phyloP scores from a whole-genome alignment of 2,797 vertebrate species.

The Artibeus lituratus region DNA sequence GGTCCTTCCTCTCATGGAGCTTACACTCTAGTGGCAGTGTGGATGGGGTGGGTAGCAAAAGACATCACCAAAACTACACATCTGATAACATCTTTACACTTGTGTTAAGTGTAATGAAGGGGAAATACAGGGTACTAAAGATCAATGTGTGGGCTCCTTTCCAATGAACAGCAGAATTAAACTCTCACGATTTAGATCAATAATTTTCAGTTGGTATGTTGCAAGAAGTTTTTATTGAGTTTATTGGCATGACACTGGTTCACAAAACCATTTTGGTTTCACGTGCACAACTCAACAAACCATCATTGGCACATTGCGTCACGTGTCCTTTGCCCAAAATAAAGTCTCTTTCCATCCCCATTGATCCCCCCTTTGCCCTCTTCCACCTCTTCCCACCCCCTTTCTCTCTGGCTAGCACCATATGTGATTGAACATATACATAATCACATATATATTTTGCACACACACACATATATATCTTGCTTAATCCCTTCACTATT shows the following conservation, averaged over 20 bases:
- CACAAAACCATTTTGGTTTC: not conserved
- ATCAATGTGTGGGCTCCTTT: not conserved
- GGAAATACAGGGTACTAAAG: not conserved
- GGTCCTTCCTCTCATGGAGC: not conserved
- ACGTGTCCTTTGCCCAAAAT: not conserved
- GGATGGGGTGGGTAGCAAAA: not conserved
- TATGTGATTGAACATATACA: not conserved
- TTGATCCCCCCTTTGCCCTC: not conserved
- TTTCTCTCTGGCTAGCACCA: not conserved
- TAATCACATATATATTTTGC: no score
- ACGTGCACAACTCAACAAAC: not conserved
- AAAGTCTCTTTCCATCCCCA: not conserved
- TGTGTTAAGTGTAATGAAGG: not conserved
- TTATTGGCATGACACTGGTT: not conserved
- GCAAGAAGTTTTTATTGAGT: not conserved
- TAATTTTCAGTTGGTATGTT: not conserved
- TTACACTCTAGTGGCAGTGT: not conserved
- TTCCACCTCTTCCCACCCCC: not conserved
- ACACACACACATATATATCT: no score
- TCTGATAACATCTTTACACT: not conserved
- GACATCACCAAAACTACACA: not conserved
- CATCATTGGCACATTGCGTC: not conserved
- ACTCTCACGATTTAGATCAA: not conserved
- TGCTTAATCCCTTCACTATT: no score
- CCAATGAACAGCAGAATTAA: not conserved